These are phyloP conservation scores for Herminia tarsipennalis DNA, from an alignment of 2,888 invertebrate species.

Conservation along the genomic window DNA sequence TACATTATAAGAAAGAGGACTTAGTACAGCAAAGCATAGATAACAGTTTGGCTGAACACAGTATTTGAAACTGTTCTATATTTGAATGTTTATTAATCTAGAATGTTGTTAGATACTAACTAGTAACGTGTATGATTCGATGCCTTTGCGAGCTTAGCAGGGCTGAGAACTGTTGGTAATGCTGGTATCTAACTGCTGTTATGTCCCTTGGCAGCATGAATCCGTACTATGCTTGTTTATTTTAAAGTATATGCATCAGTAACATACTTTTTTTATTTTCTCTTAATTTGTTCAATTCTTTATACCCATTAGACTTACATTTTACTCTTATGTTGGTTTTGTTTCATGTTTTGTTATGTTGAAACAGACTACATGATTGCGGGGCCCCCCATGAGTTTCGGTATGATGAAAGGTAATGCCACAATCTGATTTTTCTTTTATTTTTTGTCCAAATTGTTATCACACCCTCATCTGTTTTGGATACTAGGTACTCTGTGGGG, in stretches of 20 bases:
- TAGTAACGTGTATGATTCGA: conserved; percentile 59
- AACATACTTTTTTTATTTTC: conserved; percentile 62
- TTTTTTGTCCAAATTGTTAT: conserved; percentile 73
- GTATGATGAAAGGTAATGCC: conserved; percentile 94
- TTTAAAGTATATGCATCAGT: conserved; percentile 62
- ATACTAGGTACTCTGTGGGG: conserved; percentile 76
- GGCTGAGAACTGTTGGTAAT: conserved; percentile 65
- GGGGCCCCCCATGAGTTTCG: conserved; percentile 93
- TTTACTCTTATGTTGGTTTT: conserved; percentile 89
- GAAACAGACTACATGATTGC: conserved; percentile 89
- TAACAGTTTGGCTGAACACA: conserved; percentile 45
- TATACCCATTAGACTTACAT: conserved; percentile 85
- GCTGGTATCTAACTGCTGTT: conserved; percentile 75
- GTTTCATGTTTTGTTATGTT: conserved; percentile 90
- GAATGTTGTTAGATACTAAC: conserved; percentile 79
- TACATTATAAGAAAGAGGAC: conserved; percentile 13
- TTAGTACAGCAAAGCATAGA: conserved; percentile 37
- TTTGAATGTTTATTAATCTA: conserved; percentile 49
- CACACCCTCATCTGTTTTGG: conserved; percentile 72
- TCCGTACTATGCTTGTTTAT: conserved; percentile 74
- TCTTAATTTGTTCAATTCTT: conserved; percentile 59
- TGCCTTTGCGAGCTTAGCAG: conserved; percentile 74
- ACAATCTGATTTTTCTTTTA: conserved; percentile 67
- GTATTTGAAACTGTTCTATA: conserved; percentile 44
- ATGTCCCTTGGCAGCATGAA: conserved; percentile 70